Evolutionary conservation across 2,113 vertebrate species (phyloP).

Genomic region (Brachypodius melanocephalos): DNA sequence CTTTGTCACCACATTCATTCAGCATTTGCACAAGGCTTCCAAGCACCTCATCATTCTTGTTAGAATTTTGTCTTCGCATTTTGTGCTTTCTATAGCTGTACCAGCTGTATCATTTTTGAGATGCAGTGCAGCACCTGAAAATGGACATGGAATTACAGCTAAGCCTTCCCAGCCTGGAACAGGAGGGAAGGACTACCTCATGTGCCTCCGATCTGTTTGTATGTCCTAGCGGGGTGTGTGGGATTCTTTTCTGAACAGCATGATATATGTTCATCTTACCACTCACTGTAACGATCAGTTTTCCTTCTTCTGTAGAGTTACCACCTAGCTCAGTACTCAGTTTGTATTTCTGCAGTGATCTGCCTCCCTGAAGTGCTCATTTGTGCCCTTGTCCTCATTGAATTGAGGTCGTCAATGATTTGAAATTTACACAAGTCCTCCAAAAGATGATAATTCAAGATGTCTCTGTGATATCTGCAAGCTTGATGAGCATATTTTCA

Average conservation of each 20-base stretch:
- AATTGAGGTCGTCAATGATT: not conserved
- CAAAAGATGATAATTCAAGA: not conserved
- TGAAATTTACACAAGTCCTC: not conserved
- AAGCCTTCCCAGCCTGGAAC: not conserved
- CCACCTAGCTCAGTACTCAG: not conserved
- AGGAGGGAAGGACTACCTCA: not conserved
- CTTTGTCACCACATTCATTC: not conserved
- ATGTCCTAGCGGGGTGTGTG: not conserved
- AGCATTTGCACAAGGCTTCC: not conserved
- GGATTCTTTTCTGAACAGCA: not conserved
- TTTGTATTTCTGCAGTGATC: not conserved
- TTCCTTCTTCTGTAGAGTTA: not conserved
- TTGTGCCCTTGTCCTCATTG: not conserved
- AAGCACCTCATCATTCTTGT: not conserved
- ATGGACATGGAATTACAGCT: not conserved
- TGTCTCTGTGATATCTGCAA: not conserved
- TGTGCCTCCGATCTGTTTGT: not conserved
- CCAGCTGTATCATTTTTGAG: not conserved
- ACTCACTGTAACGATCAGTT: not conserved
- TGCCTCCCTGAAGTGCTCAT: not conserved
- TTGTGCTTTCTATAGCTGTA: not conserved
- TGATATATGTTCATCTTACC: rapidly evolving
- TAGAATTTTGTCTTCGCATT: not conserved
- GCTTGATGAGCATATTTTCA: not conserved
- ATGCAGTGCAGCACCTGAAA: not conserved